Evolutionary conservation across 2,797 vertebrate species (phyloP), one percentile per base, ranked within the genome.

Genomic region (Tenualosa thibaudeaui): DNA sequence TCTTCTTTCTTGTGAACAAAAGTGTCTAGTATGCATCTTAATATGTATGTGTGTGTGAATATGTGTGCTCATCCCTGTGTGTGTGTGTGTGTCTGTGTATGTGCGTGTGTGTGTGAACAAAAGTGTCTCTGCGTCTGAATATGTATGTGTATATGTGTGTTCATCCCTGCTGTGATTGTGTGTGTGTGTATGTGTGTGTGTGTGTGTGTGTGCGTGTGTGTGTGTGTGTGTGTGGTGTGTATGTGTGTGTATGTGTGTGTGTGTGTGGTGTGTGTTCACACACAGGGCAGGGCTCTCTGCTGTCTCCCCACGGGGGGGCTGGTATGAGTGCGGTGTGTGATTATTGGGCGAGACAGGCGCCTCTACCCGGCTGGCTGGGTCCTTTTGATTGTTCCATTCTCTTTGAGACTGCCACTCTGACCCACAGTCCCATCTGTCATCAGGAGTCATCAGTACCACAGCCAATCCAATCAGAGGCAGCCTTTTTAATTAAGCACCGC

Each of bases 151-250:
- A 24, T 65, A n/a, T 65, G 62, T 65, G 62, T 65, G 62, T 31
- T 9, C 13, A n/a, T 65, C 2, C 26, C 0, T 26, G 62, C 26
- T 19, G 2, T 31, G 19, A 3, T 3, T 22, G 75, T 90, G 49
- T 88, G 51, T n/a, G 50, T 82, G 84, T 68, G 62, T 31, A 10
- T 31, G 62, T 71, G 65, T 71, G 65, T 71, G 26, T 71, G 65
- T 71, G 65, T 37, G 26, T 71, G 65, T 65, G 24, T 65, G 62
- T 65, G 62, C 31, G 3, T 65, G 10, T 65, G 24, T 65, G 62
- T 65, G 62, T 65, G 62, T 31, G 2, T 31, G 19, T 22, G 75
- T 90, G 49, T 88, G n/a, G n/a, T n/a, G n/a, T n/a, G n/a, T 65
- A n/a, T 65, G 24, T 65, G 62, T 65, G 62, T 65, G 3, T 65